phyloP scores from a whole-genome alignment of 2,888 invertebrate species.

The Dolichomitus sp. region DNA sequence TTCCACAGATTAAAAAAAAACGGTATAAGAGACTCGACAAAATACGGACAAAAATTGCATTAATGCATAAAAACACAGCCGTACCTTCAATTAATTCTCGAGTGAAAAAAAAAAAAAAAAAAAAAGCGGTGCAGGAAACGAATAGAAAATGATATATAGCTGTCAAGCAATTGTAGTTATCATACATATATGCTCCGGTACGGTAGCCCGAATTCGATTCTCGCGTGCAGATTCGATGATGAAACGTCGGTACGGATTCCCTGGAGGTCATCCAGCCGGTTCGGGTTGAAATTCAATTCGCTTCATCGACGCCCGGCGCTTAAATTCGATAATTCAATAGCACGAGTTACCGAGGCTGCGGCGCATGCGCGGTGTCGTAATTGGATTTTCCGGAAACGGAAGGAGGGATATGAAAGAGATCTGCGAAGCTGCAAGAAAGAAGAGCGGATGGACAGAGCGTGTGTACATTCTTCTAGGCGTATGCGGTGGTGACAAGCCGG shows the following conservation, averaged over 20 bases:
- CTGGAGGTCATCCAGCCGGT: constrained; percentile 24
- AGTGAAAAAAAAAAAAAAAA: no score
- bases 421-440: constrained; percentile 6
- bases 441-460: not conserved
- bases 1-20: no score
- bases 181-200: not conserved
- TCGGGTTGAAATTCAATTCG: constrained; percentile 45
- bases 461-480: not conserved
- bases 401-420: constrained; percentile 13
- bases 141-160: not conserved
- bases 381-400: constrained; percentile 47
- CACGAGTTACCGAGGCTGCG: constrained; percentile 39
- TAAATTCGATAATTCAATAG: constrained; percentile 56
- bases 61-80: no score
- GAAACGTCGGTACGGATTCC: constrained; percentile 41
- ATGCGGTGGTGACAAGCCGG: not conserved
- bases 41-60: no score
- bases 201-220: constrained; percentile 18
- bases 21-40: no score
- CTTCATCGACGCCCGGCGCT: constrained; percentile 37
- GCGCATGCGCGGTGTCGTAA: constrained; percentile 30
- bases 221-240: constrained; percentile 27
- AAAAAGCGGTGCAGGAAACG: no score
- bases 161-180: constrained; percentile 5
- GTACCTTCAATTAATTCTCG: no score